Conservation (phyloP, 2,113 vertebrate species). For the Garra rufa region DNA sequence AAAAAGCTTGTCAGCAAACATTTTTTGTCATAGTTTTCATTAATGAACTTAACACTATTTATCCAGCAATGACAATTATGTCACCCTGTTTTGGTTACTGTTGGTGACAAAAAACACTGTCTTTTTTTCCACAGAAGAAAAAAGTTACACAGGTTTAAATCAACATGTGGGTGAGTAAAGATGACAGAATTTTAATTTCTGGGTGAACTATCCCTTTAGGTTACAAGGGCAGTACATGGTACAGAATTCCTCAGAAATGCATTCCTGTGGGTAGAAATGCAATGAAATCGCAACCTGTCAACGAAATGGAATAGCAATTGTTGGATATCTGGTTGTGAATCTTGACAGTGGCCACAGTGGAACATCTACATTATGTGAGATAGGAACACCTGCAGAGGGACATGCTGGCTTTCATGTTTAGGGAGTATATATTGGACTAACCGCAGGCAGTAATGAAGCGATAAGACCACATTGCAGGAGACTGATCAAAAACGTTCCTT, state of each 20-base stretch:
- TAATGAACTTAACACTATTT: neutral
- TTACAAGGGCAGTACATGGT: neutral
- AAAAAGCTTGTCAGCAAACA: no score
- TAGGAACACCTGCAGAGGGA: constrained; percentile 10
- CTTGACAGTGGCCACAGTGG: constrained; percentile 2
- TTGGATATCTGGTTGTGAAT: neutral
- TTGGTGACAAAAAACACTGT: neutral
- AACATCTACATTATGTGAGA: neutral
- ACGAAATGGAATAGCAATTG: neutral
- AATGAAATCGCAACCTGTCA: neutral
- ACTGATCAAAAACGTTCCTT: constrained; percentile 21
- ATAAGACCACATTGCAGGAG: constrained; percentile 13
- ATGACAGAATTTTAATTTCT: neutral
- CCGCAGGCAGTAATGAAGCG: neutral
- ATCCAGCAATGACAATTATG: no score
- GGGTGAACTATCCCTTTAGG: neutral
- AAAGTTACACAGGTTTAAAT: neutral
- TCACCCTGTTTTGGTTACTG: neutral
- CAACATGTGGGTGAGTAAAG: neutral
- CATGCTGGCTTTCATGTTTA: neutral
- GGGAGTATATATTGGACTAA: constrained; percentile 26
- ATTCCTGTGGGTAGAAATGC: neutral
- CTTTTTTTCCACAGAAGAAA: neutral
- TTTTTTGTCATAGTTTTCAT: no score
- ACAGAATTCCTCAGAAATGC: neutral